Conservation (phyloP, 2,888 invertebrate species). For the Plagodis pulveraria region DNA sequence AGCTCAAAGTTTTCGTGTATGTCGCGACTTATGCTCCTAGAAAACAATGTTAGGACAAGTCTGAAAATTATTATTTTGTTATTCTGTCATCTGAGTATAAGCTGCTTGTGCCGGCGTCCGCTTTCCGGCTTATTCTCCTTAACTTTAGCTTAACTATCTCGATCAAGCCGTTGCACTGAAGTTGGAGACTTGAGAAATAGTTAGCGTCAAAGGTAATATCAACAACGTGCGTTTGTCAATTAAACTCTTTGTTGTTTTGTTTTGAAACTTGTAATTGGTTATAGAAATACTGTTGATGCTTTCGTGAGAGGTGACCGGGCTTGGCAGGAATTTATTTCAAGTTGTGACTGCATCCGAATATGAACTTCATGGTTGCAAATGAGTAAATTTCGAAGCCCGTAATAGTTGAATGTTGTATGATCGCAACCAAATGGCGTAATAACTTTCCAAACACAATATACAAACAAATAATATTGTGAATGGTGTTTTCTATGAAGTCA, state of each 20-base stretch:
- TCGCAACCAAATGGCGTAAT: no score
- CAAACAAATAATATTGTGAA: no score
- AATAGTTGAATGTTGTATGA: no score
- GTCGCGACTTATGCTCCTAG: slow-evolving; percentile 19
- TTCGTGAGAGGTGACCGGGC: background rate
- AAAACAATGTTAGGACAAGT: slow-evolving; percentile 32
- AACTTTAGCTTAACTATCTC: slow-evolving; percentile 40
- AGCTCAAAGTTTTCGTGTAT: slow-evolving; percentile 27
- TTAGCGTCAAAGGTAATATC: slow-evolving; percentile 28
- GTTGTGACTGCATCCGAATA: no score
- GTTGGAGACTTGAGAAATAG: slow-evolving; percentile 27
- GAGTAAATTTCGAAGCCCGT: no score
- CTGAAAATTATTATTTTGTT: slow-evolving; percentile 38
- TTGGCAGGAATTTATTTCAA: no score
- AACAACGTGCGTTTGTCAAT: slow-evolving; percentile 16
- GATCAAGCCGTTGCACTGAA: slow-evolving; percentile 35
- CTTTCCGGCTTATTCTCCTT: slow-evolving; percentile 40
- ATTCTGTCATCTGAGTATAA: slow-evolving; percentile 30
- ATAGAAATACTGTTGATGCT: background rate
- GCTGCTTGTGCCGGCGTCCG: slow-evolving; percentile 35
- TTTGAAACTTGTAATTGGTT: slow-evolving; percentile 1
- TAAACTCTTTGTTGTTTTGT: slow-evolving; percentile 4
- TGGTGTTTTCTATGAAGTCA: no score
- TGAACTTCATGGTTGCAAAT: no score
- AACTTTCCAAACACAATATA: no score